Base-by-base conservation (phyloP, 1,140 invertebrate species). In the Contarinia nasturtii region DNA sequence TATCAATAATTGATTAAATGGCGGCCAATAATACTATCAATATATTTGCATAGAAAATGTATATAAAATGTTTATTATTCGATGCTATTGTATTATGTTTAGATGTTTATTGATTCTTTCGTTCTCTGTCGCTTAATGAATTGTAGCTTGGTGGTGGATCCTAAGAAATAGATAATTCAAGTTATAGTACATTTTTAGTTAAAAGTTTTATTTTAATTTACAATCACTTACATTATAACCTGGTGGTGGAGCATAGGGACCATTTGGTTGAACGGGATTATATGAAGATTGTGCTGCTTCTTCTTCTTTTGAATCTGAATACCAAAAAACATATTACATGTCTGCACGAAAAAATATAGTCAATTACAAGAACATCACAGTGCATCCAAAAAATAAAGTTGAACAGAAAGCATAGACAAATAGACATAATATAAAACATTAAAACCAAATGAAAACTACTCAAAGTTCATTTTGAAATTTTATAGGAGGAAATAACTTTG, bases 241-340 rank as follows among this genome's bases (percentile, higher is more conserved):
- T 44, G 86, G 82, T 51, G 83, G 81, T 54, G 87, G 86, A 51
- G 89, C 79, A 56, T 86, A 90, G 46, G 82, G 82, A 57, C 80
- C 81, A 55, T 86, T 80, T 7, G 84, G 84, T 58, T 72, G 73
- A 57, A 77, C 82, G 8, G 84, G 85, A 70, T 90, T 85, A 57
- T 86, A 90, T 47, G 83, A 87, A 64, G 77, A 85, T 60, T 79
- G 80, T 41, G 84, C 82, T 54, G 86, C 86, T 68, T 90, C 86
- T 18, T 78, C 77, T 54, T 86, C 86, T 69, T 90, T 89, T 40
- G 80, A 79, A 76, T 86, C 81, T 81, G 67, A 51, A 54, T 37
- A 50, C 1, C 40, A 51, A 10, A n/a, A 27, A 49, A 19, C n/a
- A 47, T 11, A 43, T 22, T 7, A n/a, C 17, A 38, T 38, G 4